A percentile compares a stretch with the other conserved stretches of the same genome.
phyloP scores from a whole-genome alignment of 2,888 invertebrate genomes.

The Leptarthrus brevirostris region DNA sequence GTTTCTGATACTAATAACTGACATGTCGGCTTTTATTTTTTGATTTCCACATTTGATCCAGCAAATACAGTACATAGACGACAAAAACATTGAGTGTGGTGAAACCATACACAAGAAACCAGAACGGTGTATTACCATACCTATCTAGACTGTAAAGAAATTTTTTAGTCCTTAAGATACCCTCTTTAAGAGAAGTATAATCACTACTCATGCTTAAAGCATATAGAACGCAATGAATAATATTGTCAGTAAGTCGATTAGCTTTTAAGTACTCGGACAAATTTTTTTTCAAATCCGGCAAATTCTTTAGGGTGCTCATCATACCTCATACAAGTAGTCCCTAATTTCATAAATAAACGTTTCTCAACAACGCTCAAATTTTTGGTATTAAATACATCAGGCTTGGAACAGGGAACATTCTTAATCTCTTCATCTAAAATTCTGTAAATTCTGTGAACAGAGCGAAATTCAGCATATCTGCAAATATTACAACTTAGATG shows the following conservation, averaged over 20 bases:
- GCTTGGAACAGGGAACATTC: constrained; percentile 92
- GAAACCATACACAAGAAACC: constrained; percentile 97
- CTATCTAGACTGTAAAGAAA: constrained; percentile 92
- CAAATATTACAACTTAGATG: constrained; percentile 97
- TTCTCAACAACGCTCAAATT: constrained; percentile 93
- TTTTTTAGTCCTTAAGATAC: constrained; percentile 82
- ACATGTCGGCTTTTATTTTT: constrained; percentile 77
- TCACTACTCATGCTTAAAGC: constrained; percentile 92
- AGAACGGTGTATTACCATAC: constrained; percentile 96
- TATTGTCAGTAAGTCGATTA: constrained; percentile 84
- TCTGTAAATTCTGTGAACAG: constrained; percentile 89
- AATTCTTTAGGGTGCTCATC: constrained; percentile 76
- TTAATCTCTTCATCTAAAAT: constrained; percentile 78
- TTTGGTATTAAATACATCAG: constrained; percentile 94
- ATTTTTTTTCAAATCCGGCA: constrained; percentile 76
- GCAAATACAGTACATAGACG: constrained; percentile 98
- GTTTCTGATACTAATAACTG: constrained; percentile 75
- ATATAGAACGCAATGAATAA: constrained; percentile 89
- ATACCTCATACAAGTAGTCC: constrained; percentile 84
- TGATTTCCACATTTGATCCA: constrained; percentile 82
- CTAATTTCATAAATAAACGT: constrained; percentile 93
- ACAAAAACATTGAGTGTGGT: constrained; percentile 97
- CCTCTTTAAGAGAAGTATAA: constrained; percentile 79
- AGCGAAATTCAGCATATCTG: constrained; percentile 95
- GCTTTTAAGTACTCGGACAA: constrained; percentile 86